Conservation (phyloP, 2,113 vertebrate species). For the Nothocercus nigrocapillus region DNA sequence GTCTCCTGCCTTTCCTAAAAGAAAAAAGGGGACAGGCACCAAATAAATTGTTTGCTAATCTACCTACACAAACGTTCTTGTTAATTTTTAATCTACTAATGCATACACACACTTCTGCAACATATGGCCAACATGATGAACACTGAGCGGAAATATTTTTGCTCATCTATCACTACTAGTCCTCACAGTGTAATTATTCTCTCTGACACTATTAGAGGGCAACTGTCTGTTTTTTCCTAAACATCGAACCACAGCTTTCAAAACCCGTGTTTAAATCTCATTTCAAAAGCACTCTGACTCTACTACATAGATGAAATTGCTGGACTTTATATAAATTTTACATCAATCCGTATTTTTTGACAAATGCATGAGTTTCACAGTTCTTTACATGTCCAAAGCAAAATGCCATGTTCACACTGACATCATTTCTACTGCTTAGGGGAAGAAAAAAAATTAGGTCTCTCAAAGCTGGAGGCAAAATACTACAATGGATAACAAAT, state of each 20-base stretch:
- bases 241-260: not conserved
- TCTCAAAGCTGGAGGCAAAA: constrained; percentile 62
- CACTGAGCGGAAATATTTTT: not conserved
- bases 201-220: constrained; percentile 10
- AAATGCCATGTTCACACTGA: not conserved
- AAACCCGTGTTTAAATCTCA: not conserved
- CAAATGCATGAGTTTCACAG: not conserved
- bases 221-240: constrained; percentile 15
- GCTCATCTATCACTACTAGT: not conserved
- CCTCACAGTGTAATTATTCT: constrained; percentile 2
- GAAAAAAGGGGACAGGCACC: not conserved
- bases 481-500: constrained; percentile 61
- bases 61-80: not conserved
- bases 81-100: not conserved
- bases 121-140: not conserved
- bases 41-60: not conserved
- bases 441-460: constrained; percentile 63
- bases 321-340: not conserved
- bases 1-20: not conserved
- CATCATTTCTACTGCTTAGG: constrained; percentile 43
- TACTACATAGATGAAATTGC: not conserved
- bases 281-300: constrained; percentile 1
- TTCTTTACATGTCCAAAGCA: constrained; percentile 10
- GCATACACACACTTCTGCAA: rapidly evolving
- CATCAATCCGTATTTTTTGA: not conserved